Conservation (phyloP, 2,113 vertebrate genomes). For the Semicossyphus pulcher region DNA sequence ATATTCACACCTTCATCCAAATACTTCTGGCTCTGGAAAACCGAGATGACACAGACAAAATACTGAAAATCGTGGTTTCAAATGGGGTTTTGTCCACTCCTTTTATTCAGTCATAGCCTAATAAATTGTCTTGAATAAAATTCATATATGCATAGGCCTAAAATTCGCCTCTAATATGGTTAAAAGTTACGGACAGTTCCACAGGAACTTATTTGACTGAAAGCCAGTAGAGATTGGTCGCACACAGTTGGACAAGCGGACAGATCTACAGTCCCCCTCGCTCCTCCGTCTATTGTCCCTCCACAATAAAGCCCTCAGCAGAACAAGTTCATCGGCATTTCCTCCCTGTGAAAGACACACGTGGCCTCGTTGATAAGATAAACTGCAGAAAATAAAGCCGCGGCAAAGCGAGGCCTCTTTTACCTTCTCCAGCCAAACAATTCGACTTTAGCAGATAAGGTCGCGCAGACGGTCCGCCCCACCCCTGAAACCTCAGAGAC, state of each 20-base stretch:
- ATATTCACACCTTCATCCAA: no score
- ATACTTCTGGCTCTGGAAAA: no score
- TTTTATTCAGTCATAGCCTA: no score
- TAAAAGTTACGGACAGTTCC: not conserved
- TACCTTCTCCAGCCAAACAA: slow-evolving; percentile 47
- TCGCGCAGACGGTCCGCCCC: slow-evolving; percentile 19
- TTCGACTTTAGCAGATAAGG: slow-evolving; percentile 65
- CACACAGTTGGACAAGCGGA: slow-evolving; percentile 10
- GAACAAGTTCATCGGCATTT: slow-evolving; percentile 50
- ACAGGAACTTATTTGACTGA: slow-evolving; percentile 13
- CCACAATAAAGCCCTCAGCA: slow-evolving; percentile 53
- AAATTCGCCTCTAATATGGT: no score
- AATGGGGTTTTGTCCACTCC: no score
- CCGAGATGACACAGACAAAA: no score
- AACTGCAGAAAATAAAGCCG: slow-evolving; percentile 42
- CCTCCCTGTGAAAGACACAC: slow-evolving; percentile 43
- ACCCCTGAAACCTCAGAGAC: slow-evolving; percentile 62
- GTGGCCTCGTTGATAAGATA: slow-evolving; percentile 51
- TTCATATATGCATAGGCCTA: no score
- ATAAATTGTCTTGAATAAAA: no score
- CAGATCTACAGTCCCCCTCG: slow-evolving; percentile 24
- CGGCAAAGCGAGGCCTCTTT: slow-evolving; percentile 24
- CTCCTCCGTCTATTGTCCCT: slow-evolving; percentile 43
- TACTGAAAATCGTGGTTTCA: no score
- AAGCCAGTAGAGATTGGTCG: not conserved